Percentiles rank a stretch among this genome's conserved stretches.
Conservation (phyloP, 1,140 invertebrate genomes). For the Agrypnia vestita region DNA sequence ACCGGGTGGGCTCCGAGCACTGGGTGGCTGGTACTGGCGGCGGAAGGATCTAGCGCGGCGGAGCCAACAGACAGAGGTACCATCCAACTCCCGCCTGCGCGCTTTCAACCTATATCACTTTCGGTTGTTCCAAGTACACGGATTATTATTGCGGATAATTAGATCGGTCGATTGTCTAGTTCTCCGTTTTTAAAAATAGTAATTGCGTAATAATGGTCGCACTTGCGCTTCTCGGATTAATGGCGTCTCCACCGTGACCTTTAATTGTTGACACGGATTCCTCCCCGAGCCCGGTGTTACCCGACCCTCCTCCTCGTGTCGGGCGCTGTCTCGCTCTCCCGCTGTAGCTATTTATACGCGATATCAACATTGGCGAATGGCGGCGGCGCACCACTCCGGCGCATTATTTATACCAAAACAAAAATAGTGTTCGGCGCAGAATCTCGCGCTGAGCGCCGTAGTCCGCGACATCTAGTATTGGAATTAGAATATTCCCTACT, state of each 20-base stretch:
- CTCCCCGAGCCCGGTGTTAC: no score
- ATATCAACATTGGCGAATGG: conserved; percentile 52
- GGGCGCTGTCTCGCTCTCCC: conserved; percentile 40
- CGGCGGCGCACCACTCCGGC: conserved; percentile 25
- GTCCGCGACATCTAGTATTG: conserved; percentile 17
- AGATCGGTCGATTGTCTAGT: no score
- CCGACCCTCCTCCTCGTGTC: neutral
- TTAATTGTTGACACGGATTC: no score
- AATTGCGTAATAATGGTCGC: no score
- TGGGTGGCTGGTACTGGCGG: conserved; percentile 48
- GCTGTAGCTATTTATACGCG: conserved; percentile 47
- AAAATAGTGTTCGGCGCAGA: conserved; percentile 47
- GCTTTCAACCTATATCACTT: neutral
- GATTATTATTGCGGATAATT: no score
- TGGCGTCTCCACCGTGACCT: no score
- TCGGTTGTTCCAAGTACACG: neutral
- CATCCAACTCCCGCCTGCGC: neutral
- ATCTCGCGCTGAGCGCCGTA: conserved; percentile 19
- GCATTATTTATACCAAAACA: conserved; percentile 55
- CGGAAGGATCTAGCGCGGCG: conserved; percentile 37
- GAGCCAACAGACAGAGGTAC: conserved; percentile 23
- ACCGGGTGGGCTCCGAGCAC: conserved; percentile 45
- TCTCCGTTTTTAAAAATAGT: no score
- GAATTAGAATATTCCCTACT: conserved; percentile 2
- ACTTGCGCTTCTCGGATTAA: no score